Conservation (phyloP, 2,888 invertebrate genomes). For the Gerosis bhagava region DNA sequence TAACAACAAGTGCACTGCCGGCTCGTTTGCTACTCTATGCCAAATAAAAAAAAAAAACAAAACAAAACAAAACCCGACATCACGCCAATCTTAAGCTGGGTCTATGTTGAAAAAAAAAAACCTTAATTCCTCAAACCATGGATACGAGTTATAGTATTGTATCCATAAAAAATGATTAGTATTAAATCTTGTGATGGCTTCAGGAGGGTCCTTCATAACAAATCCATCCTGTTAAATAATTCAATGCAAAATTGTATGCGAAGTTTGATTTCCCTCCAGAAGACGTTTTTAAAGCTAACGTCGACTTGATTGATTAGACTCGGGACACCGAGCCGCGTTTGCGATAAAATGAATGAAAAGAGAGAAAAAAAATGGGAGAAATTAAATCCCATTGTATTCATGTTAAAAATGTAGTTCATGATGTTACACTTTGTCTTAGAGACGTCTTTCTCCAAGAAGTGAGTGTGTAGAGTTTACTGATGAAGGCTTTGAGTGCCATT, state of each 20-base stretch:
- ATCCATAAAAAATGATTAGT: neutral
- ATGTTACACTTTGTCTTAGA: constrained; percentile 15
- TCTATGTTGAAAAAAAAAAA: too few relatives aligned
- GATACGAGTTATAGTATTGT: too few relatives aligned
- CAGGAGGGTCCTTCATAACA: constrained; percentile 5
- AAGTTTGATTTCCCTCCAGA: constrained; percentile 31
- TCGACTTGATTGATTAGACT: constrained; percentile 33
- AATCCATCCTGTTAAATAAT: constrained; percentile 15
- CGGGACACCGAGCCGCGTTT: constrained; percentile 24
- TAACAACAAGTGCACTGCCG: too few relatives aligned
- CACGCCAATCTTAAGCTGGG: too few relatives aligned
- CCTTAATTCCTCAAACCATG: too few relatives aligned
- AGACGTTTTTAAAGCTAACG: constrained; percentile 29
- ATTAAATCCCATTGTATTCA: constrained; percentile 16
- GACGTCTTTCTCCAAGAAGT: too few relatives aligned
- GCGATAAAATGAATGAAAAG: constrained; percentile 25
- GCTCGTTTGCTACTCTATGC: too few relatives aligned
- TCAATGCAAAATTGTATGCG: constrained; percentile 31
- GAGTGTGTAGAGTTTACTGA: too few relatives aligned
- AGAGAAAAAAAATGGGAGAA: constrained; percentile 12
- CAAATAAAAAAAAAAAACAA: too few relatives aligned
- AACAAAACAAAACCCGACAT: too few relatives aligned
- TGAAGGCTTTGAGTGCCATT: too few relatives aligned
- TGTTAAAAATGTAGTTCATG: constrained; percentile 20
- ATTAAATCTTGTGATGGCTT: neutral